Evolutionary conservation across 2,113 vertebrate genomes (phyloP).

Genomic region (Picathartes gymnocephalus): DNA sequence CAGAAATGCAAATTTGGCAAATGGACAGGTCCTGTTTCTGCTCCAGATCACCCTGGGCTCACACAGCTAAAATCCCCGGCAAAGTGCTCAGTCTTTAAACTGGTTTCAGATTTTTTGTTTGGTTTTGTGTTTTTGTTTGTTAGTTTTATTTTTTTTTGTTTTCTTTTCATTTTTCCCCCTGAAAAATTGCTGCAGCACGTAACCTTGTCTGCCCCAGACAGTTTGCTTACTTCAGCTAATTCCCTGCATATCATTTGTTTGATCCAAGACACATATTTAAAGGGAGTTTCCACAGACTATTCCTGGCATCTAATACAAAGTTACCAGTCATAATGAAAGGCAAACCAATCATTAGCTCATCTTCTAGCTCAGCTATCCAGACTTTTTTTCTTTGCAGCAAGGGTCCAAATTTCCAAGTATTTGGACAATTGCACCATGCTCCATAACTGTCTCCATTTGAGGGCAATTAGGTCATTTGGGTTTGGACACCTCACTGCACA

Average conservation of each 20-base stretch:
- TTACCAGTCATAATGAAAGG: neutral
- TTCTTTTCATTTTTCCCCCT: neutral
- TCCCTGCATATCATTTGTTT: neutral
- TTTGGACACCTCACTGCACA: neutral
- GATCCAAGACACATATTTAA: neutral
- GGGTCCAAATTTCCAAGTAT: neutral
- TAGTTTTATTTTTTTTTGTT: neutral
- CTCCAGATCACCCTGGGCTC: neutral
- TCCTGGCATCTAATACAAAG: neutral
- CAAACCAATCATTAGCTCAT: constrained; percentile 5
- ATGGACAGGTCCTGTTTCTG: neutral
- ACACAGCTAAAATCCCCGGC: neutral
- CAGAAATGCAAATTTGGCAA: neutral
- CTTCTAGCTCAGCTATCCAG: neutral
- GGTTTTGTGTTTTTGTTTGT: neutral
- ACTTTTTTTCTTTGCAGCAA: neutral
- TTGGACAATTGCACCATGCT: neutral
- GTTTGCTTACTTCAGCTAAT: neutral
- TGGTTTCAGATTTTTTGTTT: neutral
- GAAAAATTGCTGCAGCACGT: neutral
- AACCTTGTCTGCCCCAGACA: neutral
- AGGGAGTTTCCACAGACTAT: neutral
- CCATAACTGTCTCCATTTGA: neutral
- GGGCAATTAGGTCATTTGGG: neutral
- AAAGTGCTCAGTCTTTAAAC: neutral